Conservation (phyloP, 2,797 vertebrate species). For the Crenuchus spilurus region DNA sequence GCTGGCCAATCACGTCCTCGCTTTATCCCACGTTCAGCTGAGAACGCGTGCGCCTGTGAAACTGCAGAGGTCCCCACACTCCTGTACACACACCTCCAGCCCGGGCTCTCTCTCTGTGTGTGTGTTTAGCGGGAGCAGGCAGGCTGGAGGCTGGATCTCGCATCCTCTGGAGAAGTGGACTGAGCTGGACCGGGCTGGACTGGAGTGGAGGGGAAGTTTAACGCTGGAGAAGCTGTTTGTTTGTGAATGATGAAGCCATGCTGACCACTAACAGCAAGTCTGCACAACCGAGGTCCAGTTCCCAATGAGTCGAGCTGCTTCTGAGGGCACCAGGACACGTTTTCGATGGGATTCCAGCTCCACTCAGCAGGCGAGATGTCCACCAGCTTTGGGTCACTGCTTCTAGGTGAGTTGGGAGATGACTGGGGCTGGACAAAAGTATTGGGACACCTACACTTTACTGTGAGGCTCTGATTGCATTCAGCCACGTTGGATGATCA, state of each 20-base stretch:
- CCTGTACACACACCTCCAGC: slow-evolving; percentile 49
- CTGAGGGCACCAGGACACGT: slow-evolving; percentile 42
- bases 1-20: neutral
- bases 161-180: slow-evolving; percentile 54
- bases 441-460: too few species aligned
- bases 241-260: neutral
- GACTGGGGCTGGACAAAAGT: too few species aligned
- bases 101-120: slow-evolving; percentile 7
- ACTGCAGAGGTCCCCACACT: slow-evolving; percentile 69
- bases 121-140: slow-evolving; percentile 14
- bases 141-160: slow-evolving; percentile 38
- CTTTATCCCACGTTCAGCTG: neutral
- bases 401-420: slow-evolving; percentile 73
- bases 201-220: slow-evolving; percentile 56
- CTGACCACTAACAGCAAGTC: neutral
- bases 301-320: slow-evolving; percentile 54
- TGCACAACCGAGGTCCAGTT: slow-evolving; percentile 13
- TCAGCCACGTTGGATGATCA: too few species aligned
- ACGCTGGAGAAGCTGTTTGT: neutral
- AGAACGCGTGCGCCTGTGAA: slow-evolving; percentile 46
- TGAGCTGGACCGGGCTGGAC: too few species aligned
- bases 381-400: slow-evolving; percentile 43
- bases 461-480: too few species aligned
- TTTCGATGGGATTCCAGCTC: slow-evolving; percentile 54
- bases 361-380: slow-evolving; percentile 61